Evolutionary conservation across 2,113 vertebrate species (phyloP), one percentile per base, ranked within the genome.

Genomic region (Glareola pratincola): DNA sequence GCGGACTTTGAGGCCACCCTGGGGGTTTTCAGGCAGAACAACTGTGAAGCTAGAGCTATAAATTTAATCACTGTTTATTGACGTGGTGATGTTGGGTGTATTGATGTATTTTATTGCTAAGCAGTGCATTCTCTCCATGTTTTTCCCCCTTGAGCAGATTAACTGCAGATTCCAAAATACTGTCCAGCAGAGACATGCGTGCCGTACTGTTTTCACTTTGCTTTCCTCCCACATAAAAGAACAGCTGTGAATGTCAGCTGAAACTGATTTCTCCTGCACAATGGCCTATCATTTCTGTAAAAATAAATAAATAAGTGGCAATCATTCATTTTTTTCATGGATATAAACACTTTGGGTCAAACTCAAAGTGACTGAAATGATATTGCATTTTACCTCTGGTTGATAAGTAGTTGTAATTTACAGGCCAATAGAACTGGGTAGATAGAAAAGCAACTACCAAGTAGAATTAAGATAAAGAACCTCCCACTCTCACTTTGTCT

Each of bases 41-140:
- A 95, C 78, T n/a, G 59, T 51, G 63, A 96, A 90, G 51, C 72
- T 77, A 88, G 48, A 94, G 89, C 89, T 92, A 94, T 94, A 97
- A 93, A 94, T 97, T 95, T 97, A 97, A 96, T 97, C 93, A 81
- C 92, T 85, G 48, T 93, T 95, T 96, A 97, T 97, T 95, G 96
- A 96, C 83, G 87, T 47, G 92, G 94, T 85, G 87, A 57, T 89
- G 92, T 71, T 59, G 85, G 59, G 51, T 90, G 88, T 94, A 97
- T 96, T 97, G 97, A 97, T 97, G 89, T 94, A 69, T 95, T 98
- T 97, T 96, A 97, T 97, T 95, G 96, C 96, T 94, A 97, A 97
- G 87, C 86, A 79, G 48, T 77, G 78, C 91, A 90, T 94, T 97
- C 88, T 94, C 75, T 74, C 92, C 71, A 30, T 94, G 89, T 51